phyloP scores from a whole-genome alignment of 2,797 vertebrate species.

The Acanthornis magna region DNA sequence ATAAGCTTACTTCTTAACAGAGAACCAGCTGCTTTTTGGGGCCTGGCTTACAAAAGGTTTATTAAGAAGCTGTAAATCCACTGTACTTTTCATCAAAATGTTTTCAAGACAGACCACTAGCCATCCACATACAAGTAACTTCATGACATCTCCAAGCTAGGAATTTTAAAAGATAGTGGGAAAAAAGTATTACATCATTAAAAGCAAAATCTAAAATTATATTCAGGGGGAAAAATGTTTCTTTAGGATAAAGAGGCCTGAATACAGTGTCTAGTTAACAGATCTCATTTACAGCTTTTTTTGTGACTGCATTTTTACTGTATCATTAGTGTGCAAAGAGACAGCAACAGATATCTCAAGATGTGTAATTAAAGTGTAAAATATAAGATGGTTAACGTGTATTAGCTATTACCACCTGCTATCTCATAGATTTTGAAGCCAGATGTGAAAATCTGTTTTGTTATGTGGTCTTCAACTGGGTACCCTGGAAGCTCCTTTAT shows the following conservation, averaged over 20 bases:
- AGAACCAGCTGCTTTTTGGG: not conserved
- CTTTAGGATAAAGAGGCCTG: not conserved
- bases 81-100: not conserved
- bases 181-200: not conserved
- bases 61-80: not conserved
- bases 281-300: not conserved
- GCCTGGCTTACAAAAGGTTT: not conserved
- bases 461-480: not conserved
- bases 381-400: accelerated
- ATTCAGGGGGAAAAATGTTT: not conserved
- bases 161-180: not conserved
- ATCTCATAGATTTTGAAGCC: not conserved
- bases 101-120: not conserved
- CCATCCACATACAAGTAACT: not conserved
- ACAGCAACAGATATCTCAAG: not conserved
- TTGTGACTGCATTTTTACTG: not conserved
- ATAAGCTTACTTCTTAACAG: not conserved
- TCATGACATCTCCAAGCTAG: not conserved
- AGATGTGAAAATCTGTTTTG: not conserved
- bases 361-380: not conserved
- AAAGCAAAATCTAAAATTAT: not conserved
- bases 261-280: not conserved
- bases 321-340: not conserved
- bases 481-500: not conserved
- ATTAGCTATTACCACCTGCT: not conserved